phyloP scores from a whole-genome alignment of 2,113 vertebrate genomes.

The Dasyornis broadbenti region DNA sequence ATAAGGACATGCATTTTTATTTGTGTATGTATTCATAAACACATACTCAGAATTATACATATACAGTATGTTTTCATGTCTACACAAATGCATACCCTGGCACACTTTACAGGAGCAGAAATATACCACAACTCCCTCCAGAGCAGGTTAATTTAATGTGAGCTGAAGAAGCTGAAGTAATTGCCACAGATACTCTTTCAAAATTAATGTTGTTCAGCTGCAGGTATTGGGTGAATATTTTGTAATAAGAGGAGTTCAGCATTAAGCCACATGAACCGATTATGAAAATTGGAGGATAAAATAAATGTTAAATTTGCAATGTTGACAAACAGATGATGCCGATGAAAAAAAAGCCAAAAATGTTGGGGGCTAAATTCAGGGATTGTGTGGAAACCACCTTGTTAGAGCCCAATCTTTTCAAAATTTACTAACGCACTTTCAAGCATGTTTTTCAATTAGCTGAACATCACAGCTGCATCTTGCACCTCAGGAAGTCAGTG shows the following conservation, averaged over 20 bases:
- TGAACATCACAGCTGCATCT: constrained; percentile 42
- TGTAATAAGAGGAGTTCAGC: neutral
- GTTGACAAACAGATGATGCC: neutral
- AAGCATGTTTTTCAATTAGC: constrained; percentile 55
- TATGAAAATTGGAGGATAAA: neutral
- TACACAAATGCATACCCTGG: neutral
- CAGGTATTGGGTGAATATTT: neutral
- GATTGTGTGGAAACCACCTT: neutral
- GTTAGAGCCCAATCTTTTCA: neutral
- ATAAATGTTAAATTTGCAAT: neutral
- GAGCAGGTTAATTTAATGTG: neutral
- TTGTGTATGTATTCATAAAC: neutral
- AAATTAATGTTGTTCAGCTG: neutral
- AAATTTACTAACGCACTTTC: constrained; percentile 47
- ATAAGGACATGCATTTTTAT: neutral
- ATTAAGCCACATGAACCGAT: neutral
- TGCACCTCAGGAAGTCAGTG: constrained; percentile 13
- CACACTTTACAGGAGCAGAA: neutral
- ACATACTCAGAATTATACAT: neutral
- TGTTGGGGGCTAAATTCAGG: neutral
- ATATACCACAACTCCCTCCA: neutral
- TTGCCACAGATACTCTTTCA: neutral
- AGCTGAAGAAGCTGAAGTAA: neutral
- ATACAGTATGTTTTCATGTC: neutral
- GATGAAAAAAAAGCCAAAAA: neutral